Base-by-base conservation (phyloP, 2,113 vertebrate species). In the Gorsachius goisagi region DNA sequence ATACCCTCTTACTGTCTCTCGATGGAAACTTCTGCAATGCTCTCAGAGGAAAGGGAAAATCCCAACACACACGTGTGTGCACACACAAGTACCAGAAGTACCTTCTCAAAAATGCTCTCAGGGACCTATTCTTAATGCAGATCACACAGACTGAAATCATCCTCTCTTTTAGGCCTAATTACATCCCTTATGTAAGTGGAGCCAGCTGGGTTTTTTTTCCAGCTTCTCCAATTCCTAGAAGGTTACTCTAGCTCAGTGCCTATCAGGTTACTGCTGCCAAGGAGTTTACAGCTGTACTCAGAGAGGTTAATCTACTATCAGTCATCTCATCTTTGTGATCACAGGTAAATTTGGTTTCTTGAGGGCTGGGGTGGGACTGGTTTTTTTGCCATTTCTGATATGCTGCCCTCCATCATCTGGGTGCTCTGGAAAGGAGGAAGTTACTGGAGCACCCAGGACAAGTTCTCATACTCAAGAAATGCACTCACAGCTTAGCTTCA, bases 111-210 rank as follows among this genome's bases (percentile, higher is more conserved):
- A 72, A 44, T 49, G 60, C 79, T 94, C 58, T 95, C 28, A 49
- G 56, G 33, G 33, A 55, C 22, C 84, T 89, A 52, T 47, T 93
- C 68, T 86, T 86, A 74, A 96, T 95, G 92, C 92, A 94, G 88
- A 81, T 93, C 90, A 95, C 87, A 85, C 60, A 89, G 16, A 20
- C 84, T 87, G 47, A 96, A 96, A 95, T 94, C 93, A 93, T 44
- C 44, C 87, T 64, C 85, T 85, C 71, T 80, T 85, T 86, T 71
- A 72, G 76, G 30, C 52, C 85, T 95, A 93, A 97, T 94, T 95
- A 71, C 76, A 94, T 94, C 79, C 85, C 76, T 88, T 78, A 68
- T 47, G n/a, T 89, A 97, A 97, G 95, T 97, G 96, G 95, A 96
- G 68, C 82, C 95, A 97, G 92, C 92, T 97, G 96, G 77, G 7